Evolutionary conservation across 2,888 invertebrate species (phyloP).

Genomic region (Drosophila mimica): DNA sequence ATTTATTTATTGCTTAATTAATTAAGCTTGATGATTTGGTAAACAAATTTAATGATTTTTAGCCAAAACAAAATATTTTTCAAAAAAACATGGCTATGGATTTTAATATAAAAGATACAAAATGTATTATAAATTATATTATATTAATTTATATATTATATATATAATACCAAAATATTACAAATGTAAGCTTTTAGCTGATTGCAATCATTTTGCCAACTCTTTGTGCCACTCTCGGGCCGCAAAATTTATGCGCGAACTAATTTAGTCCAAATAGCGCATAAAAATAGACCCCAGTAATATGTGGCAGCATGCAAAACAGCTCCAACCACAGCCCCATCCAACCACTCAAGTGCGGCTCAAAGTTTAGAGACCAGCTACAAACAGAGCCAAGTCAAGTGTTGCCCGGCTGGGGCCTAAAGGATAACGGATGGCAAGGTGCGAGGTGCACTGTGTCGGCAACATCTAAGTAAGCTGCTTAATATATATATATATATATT

Average conservation of each 20-base stretch:
- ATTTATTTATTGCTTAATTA: not conserved
- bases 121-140: not conserved
- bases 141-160: not conserved
- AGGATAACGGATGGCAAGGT: slow-evolving; percentile 54
- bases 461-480: slow-evolving; percentile 40
- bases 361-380: slow-evolving; percentile 16
- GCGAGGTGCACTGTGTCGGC: not conserved
- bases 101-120: no score
- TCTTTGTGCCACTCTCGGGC: slow-evolving; percentile 33
- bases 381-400: slow-evolving; percentile 49
- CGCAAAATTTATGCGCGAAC: slow-evolving; percentile 69
- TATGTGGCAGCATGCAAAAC: slow-evolving; percentile 34
- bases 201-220: slow-evolving; percentile 26
- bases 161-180: not conserved
- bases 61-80: not conserved
- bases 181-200: not conserved
- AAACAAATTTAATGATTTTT: not conserved
- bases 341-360: slow-evolving; percentile 34
- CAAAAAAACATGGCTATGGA: not conserved
- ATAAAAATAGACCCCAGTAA: slow-evolving; percentile 59
- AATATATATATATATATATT: slow-evolving; percentile 12
- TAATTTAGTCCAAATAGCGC: slow-evolving; percentile 63
- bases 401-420: slow-evolving; percentile 37
- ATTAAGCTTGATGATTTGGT: not conserved
- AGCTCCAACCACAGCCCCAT: slow-evolving; percentile 4